Evolutionary conservation across 2,113 vertebrate genomes (phyloP), one percentile per base, ranked within the genome.

Genomic region (Entelurus aequoreus): DNA sequence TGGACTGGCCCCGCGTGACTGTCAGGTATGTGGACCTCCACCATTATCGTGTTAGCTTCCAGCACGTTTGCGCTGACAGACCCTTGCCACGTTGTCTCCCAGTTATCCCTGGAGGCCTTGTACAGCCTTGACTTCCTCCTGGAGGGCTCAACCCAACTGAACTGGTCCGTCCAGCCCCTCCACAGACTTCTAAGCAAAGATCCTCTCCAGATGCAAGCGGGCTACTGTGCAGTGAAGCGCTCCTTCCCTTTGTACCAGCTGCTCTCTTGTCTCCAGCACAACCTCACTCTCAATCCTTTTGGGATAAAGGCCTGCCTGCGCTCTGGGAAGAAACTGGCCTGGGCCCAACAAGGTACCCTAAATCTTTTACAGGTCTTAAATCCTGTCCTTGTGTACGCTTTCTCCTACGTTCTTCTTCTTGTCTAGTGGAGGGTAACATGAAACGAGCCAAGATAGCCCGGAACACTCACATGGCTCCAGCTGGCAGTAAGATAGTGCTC

Each of bases 361-460:
- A 36, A 51, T 10, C 14, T 37, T 48, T 36, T 12, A 50, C 19
- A 60, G 7, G 19, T 5, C 47, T 36, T n/a, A 11, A 19, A 36
- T 48, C 42, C 13, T 6, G 1, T 36, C 28, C 15, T 15, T 60
- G 10, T 11, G 42, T 46, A 12, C 38, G 36, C 48, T 52, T 42
- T 5, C 5, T 6, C n/a, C 42, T 35, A 14, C 46, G 9, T 38
- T 13, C 3, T 0, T 15, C 56, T 11, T 69, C 47, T 75, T 50
- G 79, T 86, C 21, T 77, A 98, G 97, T 94, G 77, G 95, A 96
- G 81, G 96, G 96, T 14, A 71, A 91, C 0, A 92, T 93, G 79
- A 96, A 91, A 79, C 93, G 91, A 81, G 94, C 94, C 38, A 97
- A 91, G 84, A 93, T 99, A 63, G 90, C 92, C 54, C 90, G 95